Evolutionary conservation across 2,888 invertebrate genomes (phyloP).

Genomic region (Phyto melanocephala): DNA sequence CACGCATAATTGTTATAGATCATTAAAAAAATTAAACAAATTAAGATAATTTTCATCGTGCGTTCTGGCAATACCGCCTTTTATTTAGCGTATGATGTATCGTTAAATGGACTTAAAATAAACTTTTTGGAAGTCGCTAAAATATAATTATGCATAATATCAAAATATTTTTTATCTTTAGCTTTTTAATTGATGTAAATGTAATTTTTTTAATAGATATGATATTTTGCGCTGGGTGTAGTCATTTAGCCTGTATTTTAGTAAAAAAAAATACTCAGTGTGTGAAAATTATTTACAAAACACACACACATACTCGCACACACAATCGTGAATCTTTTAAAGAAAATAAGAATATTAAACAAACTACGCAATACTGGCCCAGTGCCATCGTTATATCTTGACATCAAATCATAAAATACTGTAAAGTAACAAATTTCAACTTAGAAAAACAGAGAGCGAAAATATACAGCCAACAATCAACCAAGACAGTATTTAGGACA

Average conservation of each 20-base stretch:
- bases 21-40: too few relatives aligned
- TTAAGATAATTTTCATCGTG: too few relatives aligned
- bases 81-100: too few relatives aligned
- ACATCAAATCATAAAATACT: slow-evolving; percentile 52
- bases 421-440: slow-evolving; percentile 45
- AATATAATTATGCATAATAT: too few relatives aligned
- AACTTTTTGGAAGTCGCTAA: too few relatives aligned
- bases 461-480: neutral
- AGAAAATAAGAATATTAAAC: slow-evolving; percentile 25
- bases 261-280: slow-evolving; percentile 14
- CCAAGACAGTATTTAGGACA: slow-evolving; percentile 1
- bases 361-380: slow-evolving; percentile 55
- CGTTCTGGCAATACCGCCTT: too few relatives aligned
- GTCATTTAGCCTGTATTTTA: neutral
- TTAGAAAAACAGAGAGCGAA: neutral
- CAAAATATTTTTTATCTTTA: too few relatives aligned
- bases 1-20: too few relatives aligned
- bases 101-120: too few relatives aligned
- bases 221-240: too few relatives aligned
- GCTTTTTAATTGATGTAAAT: too few relatives aligned
- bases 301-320: neutral
- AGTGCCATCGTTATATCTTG: slow-evolving; percentile 58
- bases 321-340: neutral
- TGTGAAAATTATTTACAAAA: slow-evolving; percentile 27
- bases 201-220: too few relatives aligned